Evolutionary conservation across 2,797 vertebrate species (phyloP).

Genomic region (Mallotus villosus): DNA sequence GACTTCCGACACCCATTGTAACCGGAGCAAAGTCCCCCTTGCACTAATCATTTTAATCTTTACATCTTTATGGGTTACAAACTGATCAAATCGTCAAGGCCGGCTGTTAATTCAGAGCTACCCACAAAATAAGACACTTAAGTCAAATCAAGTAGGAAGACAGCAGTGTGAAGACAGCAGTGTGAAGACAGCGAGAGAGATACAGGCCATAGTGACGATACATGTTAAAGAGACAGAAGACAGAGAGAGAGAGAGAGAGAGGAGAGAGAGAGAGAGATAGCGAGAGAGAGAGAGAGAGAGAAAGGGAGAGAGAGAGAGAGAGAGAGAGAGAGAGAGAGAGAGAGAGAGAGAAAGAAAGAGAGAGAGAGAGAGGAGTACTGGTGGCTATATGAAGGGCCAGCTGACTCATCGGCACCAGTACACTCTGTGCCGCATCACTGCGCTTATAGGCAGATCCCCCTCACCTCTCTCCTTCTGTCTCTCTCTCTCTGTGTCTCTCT

Average conservation of each 20-base stretch:
- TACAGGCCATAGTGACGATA: background rate
- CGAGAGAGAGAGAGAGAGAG: conserved; percentile 24
- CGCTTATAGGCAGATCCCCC: conserved; percentile 76
- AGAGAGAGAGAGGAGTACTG: conserved; percentile 62
- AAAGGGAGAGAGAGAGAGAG: conserved; percentile 8
- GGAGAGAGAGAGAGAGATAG: conserved; percentile 21
- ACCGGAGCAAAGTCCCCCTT: conserved; percentile 11
- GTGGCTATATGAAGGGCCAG: conserved; percentile 78
- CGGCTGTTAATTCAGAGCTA: conserved; percentile 2
- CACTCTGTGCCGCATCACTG: conserved; percentile 79
- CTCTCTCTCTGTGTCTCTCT: conserved; percentile 44
- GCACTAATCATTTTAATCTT: background rate
- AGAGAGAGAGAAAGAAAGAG: conserved; percentile 51
- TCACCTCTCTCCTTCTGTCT: conserved; percentile 61
- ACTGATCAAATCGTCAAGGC: background rate
- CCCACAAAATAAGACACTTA: conserved; percentile 14
- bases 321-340: conserved; percentile 29
- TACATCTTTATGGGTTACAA: conserved; percentile 4
- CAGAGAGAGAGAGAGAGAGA: conserved; percentile 34
- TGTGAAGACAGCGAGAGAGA: conserved; percentile 41
- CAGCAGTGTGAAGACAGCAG: conserved; percentile 42
- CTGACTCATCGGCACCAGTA: conserved; percentile 78
- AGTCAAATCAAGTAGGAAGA: conserved; percentile 27
- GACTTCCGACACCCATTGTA: conserved; percentile 30
- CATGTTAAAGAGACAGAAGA: conserved; percentile 14